Evolutionary conservation across 2,888 invertebrate species (phyloP), one percentile per base, ranked within the genome.

Genomic region (Temnothorax rugatulus): DNA sequence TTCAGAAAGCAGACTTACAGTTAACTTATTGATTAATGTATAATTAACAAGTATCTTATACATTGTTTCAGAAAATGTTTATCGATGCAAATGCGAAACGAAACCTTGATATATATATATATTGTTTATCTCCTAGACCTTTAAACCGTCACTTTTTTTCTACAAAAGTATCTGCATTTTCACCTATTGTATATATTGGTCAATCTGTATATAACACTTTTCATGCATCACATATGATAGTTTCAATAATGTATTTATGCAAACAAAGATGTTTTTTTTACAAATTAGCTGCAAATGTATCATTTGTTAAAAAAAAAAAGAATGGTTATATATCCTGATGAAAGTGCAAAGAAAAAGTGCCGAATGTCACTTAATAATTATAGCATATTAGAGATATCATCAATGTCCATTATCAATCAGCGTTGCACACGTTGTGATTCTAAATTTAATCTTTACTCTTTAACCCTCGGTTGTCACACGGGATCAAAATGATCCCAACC

Each of bases 1-100:
- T 86, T 77, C 57, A 54, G n/a, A 74, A 63, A 59, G 41, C 21
- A 84, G 44, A 68, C n/a, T 52, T 84, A 61, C 83, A 63, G 88
- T 92, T 92, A 91, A 92, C 91, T 92, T 92, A 92, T 92, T 91
- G 82, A 88, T 91, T 91, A 91, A 90, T 87, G 74, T 59, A 91
- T 90, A 52, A 84, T 85, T 75, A 71, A 74, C 73, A 79, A 90
- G 88, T 73, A 41, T 88, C 76, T 87, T 83, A 84, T 84, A 73
- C 85, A 90, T 91, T 90, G 82, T 84, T 87, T 90, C 83, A 85
- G 75, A 89, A 84, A 88, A 90, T 90, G 90, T 85, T 84, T 87
- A 88, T 88, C 18, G 54, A 85, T 91, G 85, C 89, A 73, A 90
- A 89, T 87, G 90, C 91, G 88, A 87, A 85, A 84, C 61, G 83